These are phyloP conservation scores for Ptiloglossa arizonensis DNA, from an alignment of 1,140 invertebrate genomes.

Conservation along the genomic window DNA sequence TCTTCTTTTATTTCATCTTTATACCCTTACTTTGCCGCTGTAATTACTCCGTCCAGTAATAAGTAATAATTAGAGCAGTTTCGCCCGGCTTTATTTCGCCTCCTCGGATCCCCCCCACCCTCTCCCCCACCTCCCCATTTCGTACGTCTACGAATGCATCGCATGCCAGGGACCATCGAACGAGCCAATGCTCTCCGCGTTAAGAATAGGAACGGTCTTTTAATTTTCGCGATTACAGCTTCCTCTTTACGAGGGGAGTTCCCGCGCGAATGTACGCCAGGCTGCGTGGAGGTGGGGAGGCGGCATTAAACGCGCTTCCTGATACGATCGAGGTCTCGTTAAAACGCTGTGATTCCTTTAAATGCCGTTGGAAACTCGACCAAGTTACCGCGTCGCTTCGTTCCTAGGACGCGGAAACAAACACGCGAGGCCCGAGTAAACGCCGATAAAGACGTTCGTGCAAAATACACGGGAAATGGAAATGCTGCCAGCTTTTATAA, in stretches of 20 bases:
- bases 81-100: constrained; percentile 1
- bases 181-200: neutral
- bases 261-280: neutral
- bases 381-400: neutral
- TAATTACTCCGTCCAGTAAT: constrained; percentile 46
- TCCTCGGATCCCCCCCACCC: neutral
- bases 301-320: constrained; percentile 3
- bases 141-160: neutral
- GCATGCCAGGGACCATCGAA: neutral
- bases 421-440: neutral
- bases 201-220: constrained; percentile 24
- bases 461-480: constrained; percentile 1
- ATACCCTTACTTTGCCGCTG: neutral
- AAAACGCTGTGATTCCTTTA: constrained; percentile 28
- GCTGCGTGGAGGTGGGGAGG: too few relatives aligned
- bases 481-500: neutral
- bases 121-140: neutral
- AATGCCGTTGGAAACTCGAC: neutral
- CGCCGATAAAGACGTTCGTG: constrained; percentile 4
- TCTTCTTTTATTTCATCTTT: constrained; percentile 22
- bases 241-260: constrained; percentile 19
- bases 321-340: constrained; percentile 30
- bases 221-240: constrained; percentile 16
- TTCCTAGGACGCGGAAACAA: neutral
- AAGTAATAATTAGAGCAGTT: constrained; percentile 58